phyloP scores from a whole-genome alignment of 2,797 vertebrate genomes.

The Notoglanidium macrostoma region DNA sequence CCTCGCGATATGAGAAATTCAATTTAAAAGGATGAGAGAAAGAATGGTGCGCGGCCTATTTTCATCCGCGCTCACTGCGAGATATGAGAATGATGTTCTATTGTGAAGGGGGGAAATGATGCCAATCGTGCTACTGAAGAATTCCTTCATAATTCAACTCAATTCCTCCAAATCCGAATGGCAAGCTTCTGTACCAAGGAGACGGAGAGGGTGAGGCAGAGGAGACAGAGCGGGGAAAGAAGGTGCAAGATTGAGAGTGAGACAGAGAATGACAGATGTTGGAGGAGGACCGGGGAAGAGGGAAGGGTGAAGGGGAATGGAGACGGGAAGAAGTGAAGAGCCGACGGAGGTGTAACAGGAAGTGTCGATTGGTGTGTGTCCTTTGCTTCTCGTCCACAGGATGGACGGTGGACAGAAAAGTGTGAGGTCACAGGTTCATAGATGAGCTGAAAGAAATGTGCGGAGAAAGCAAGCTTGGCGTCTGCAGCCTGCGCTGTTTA shows the following conservation, averaged over 20 bases:
- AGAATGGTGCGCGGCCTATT: constrained; percentile 80
- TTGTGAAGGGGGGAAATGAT: constrained; percentile 81
- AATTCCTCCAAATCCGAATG: constrained; percentile 82
- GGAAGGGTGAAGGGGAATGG: constrained; percentile 28
- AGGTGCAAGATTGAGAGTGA: constrained; percentile 24
- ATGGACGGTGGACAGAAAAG: constrained; percentile 31
- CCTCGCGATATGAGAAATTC: constrained; percentile 84
- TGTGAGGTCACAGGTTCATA: constrained; percentile 18
- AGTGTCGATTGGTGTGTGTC: constrained; percentile 47
- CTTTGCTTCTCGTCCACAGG: constrained; percentile 22
- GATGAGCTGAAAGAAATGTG: neutral
- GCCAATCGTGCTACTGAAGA: constrained; percentile 79
- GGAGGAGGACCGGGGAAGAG: constrained; percentile 31
- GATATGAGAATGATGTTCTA: constrained; percentile 85
- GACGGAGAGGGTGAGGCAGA: constrained; percentile 63
- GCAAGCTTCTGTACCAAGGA: constrained; percentile 72
- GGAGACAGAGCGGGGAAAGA: constrained; percentile 61
- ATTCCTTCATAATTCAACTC: constrained; percentile 85
- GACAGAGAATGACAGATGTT: neutral
- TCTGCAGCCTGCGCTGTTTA: neutral
- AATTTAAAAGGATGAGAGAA: constrained; percentile 84
- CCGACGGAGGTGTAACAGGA: constrained; percentile 41
- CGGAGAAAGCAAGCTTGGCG: neutral
- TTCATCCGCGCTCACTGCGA: constrained; percentile 78
- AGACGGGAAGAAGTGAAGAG: constrained; percentile 26